phyloP scores from a whole-genome alignment of 2,888 invertebrate genomes.

The Teinopalpus imperialis region DNA sequence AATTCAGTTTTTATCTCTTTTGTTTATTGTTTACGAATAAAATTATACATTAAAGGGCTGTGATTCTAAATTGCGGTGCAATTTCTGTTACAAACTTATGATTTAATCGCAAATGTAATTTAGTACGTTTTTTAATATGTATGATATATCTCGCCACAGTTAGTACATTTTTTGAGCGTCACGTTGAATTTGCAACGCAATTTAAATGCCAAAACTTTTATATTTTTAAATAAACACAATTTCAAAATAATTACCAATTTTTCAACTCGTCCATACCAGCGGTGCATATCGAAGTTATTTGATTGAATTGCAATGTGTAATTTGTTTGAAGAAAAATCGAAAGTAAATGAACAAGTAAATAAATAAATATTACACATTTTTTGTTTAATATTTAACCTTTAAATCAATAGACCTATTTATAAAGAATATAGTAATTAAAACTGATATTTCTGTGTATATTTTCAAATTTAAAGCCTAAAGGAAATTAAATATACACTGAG shows the following conservation, averaged over 20 bases:
- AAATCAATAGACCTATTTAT: no score
- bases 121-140: slow-evolving; percentile 19
- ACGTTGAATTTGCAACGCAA: slow-evolving; percentile 10
- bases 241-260: slow-evolving; percentile 59
- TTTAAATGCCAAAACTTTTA: slow-evolving; percentile 38
- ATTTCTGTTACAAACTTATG: slow-evolving; percentile 34
- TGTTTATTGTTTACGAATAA: slow-evolving; percentile 36
- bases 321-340: slow-evolving; percentile 36
- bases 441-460: not conserved
- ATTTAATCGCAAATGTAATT: slow-evolving; percentile 1
- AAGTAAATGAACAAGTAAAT: no score
- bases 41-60: slow-evolving; percentile 44
- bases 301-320: slow-evolving; percentile 48
- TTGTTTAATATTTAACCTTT: no score
- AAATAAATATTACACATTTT: no score
- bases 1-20: slow-evolving; percentile 30
- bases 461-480: not conserved
- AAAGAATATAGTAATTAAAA: slow-evolving; percentile 1
- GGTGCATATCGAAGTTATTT: slow-evolving; percentile 75
- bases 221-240: slow-evolving; percentile 31
- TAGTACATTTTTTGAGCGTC: not conserved
- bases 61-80: slow-evolving; percentile 41
- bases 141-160: not conserved
- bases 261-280: slow-evolving; percentile 78
- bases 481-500: slow-evolving; percentile 10